Evolutionary conservation across 2,888 invertebrate species (phyloP).

Genomic region (Thymelicus sylvestris): DNA sequence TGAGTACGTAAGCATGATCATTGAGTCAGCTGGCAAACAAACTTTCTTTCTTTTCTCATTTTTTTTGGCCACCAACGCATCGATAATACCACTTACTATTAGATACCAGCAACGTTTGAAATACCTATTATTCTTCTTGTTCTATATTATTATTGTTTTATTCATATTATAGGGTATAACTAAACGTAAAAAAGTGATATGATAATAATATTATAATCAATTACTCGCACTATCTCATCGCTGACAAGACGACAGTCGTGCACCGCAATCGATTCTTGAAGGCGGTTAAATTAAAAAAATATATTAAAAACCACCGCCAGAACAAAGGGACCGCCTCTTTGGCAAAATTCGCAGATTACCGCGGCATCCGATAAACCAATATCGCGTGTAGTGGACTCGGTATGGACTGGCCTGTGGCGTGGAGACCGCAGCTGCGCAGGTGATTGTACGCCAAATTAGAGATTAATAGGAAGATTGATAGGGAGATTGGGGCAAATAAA

Average conservation of each 20-base stretch:
- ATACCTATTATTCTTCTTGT: too few species aligned
- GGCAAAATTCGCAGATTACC: constrained; percentile 80
- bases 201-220: neutral
- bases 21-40: too few species aligned
- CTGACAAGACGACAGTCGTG: constrained; percentile 17
- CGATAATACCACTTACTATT: too few species aligned
- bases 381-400: constrained; percentile 62
- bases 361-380: constrained; percentile 81
- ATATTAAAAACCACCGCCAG: constrained; percentile 58
- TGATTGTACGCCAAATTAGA: constrained; percentile 23
- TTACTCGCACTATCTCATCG: constrained; percentile 4
- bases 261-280: constrained; percentile 70
- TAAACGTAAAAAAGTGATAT: too few species aligned
- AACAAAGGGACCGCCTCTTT: constrained; percentile 76
- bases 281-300: constrained; percentile 73
- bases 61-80: too few species aligned
- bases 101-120: too few species aligned
- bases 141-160: too few species aligned
- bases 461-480: constrained; percentile 20
- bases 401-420: constrained; percentile 53
- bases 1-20: too few species aligned
- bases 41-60: too few species aligned
- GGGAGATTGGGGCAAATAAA: constrained; percentile 7
- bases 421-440: constrained; percentile 10
- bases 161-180: too few species aligned